phyloP scores from a whole-genome alignment of 2,888 invertebrate genomes.

The Standfussiana lucernea region DNA sequence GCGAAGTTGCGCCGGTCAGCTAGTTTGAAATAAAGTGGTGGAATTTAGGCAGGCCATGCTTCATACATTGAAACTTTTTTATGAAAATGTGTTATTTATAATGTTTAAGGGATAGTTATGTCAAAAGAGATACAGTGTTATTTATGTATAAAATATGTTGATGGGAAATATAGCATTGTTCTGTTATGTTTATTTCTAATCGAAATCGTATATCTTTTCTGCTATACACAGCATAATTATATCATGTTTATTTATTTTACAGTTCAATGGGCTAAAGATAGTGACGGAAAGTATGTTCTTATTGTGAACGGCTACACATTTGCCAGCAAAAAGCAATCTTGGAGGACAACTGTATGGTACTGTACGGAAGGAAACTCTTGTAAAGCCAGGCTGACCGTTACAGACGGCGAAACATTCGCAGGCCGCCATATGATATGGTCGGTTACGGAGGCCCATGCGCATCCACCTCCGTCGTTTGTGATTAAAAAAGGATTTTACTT shows the following conservation, averaged over 20 bases:
- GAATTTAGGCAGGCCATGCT: not conserved
- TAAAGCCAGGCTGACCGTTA: conserved; percentile 6
- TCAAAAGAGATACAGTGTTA: not conserved
- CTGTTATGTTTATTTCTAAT: not conserved
- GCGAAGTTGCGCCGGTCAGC: too few species aligned
- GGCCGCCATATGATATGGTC: not conserved
- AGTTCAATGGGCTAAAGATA: conserved; percentile 60
- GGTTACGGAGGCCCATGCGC: not conserved
- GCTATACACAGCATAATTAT: not conserved
- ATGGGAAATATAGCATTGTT: not conserved
- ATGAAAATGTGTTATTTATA: not conserved
- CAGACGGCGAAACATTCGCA: not conserved
- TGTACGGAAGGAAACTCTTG: conserved; percentile 33
- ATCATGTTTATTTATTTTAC: conserved; percentile 37
- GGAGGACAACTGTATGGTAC: conserved; percentile 13
- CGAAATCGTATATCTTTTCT: not conserved
- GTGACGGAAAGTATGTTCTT: conserved; percentile 53
- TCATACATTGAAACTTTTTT: not conserved
- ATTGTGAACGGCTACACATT: conserved; percentile 57
- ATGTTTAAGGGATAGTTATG: not conserved
- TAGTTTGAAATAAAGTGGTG: not conserved
- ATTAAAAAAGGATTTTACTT: not conserved
- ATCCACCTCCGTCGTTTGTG: conserved; percentile 7
- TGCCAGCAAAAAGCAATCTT: conserved; percentile 2
- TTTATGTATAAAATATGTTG: not conserved